phyloP scores from a whole-genome alignment of 2,888 invertebrate genomes.

The Melolontha melolontha region DNA sequence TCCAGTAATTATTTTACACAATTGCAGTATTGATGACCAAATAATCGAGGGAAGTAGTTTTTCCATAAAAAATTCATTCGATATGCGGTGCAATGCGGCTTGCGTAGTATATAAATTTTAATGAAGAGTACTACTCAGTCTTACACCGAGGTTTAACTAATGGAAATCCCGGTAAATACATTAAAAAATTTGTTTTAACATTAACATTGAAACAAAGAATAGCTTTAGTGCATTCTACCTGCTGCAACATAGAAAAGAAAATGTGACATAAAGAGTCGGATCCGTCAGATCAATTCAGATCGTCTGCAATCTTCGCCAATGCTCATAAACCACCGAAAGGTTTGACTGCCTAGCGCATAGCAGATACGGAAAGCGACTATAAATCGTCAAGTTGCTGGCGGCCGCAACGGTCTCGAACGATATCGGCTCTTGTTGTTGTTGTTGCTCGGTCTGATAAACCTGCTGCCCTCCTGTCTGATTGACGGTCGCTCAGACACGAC shows the following conservation, averaged over 20 bases:
- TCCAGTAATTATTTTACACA: no score
- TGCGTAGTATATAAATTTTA: no score
- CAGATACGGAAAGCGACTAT: constrained; percentile 49
- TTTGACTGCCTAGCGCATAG: constrained; percentile 30
- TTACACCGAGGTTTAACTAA: no score
- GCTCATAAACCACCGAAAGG: constrained; percentile 50
- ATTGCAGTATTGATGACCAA: no score
- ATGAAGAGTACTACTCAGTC: no score
- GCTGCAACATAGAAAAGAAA: constrained; percentile 2
- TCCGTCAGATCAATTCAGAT: constrained; percentile 17
- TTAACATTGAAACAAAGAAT: background rate
- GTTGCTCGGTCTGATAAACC: constrained; percentile 54
- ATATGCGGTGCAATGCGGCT: no score
- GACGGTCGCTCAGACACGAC: constrained; percentile 56
- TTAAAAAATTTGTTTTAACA: background rate
- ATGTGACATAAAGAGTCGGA: constrained; percentile 15
- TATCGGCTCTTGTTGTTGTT: constrained; percentile 47
- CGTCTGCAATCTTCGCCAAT: constrained; percentile 40
- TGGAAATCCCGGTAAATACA: no score
- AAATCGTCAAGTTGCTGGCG: constrained; percentile 47
- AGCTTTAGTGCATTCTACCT: background rate
- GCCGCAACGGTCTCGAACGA: constrained; percentile 44
- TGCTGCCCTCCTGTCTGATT: constrained; percentile 51
- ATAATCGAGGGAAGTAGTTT: no score
- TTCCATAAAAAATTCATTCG: no score